phyloP scores from a whole-genome alignment of 2,888 invertebrate species.

The Cremastobaeus sp. region DNA sequence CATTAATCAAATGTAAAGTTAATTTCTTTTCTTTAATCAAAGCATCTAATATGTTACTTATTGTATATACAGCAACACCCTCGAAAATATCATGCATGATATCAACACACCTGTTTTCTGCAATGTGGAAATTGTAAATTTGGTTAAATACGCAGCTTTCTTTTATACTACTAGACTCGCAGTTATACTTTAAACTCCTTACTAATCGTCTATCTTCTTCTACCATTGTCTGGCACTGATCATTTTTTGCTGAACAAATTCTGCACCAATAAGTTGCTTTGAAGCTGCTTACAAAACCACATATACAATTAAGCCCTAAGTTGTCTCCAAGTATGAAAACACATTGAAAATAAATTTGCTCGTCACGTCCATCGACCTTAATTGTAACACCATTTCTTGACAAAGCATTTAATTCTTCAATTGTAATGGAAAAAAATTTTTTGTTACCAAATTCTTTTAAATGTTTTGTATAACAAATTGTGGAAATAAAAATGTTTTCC shows the following conservation, averaged over 20 bases:
- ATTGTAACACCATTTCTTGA: not conserved
- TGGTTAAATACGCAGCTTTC: conserved; percentile 37
- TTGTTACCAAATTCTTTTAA: conserved; percentile 46
- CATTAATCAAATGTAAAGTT: not conserved
- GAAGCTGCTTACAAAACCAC: conserved; percentile 22
- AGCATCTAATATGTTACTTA: not conserved
- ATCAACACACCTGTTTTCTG: conserved; percentile 18
- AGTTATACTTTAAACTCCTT: not conserved
- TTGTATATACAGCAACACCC: conserved; percentile 23
- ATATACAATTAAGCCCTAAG: conserved; percentile 13
- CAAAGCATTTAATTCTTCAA: conserved; percentile 44
- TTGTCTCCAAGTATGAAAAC: conserved; percentile 11
- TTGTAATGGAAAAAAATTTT: conserved; percentile 42
- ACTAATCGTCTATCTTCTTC: conserved; percentile 34
- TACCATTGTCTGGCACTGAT: conserved; percentile 48
- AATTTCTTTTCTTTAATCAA: not conserved
- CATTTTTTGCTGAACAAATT: conserved; percentile 33
- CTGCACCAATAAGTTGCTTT: conserved; percentile 14
- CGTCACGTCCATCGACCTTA: not conserved
- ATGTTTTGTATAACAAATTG: conserved; percentile 47
- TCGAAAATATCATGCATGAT: conserved; percentile 33
- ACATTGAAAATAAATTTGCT: conserved; percentile 3
- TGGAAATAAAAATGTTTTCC: conserved; percentile 16
- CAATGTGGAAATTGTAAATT: conserved; percentile 35
- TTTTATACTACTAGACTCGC: conserved; percentile 25